Evolutionary conservation across 2,888 invertebrate species (phyloP), one percentile per base, ranked within the genome.

Genomic region (Oxytorus armatus): DNA sequence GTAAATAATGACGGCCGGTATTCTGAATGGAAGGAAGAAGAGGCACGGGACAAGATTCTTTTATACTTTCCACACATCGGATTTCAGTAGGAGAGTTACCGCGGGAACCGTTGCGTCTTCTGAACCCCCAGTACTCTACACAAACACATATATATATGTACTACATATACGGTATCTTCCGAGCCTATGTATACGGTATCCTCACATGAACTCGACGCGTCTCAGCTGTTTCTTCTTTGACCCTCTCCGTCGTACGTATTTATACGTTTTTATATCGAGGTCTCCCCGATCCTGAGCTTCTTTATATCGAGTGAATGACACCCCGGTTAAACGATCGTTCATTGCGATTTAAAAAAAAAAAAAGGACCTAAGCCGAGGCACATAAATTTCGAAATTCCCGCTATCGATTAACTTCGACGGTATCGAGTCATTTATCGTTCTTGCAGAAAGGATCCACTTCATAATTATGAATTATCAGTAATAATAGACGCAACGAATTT

Each of bases 11-110:
- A 80, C n/a, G 74, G 29, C 63, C 73, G 83, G 85, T 84, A 77
- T 83, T 81, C 84, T 86, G 87, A 89, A 90, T 87, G 73, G 72
- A 72, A 25, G 83, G 87, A 88, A 88, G 86, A 87, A 72, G 86
- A 86, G 86, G 89, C 89, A 90, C 88, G 89, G 88, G 89, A 88
- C 88, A 89, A 89, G 89, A 89, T 89, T 84, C 89, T 85, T 88
- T 88, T 86, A 81, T 85, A 23, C 25, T 18, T 23, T 16, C 0
- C 86, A 86, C 84, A 70, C 75, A 73, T 79, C 73, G 74, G 69
- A 77, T 77, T 81, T 82, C 66, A 39, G 42, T n/a, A 72, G 61
- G 78, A 53, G 53, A 70, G 39, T 76, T 51, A 63, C 36, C 49
- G 36, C 68, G 63, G 33, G 59, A 69, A 82, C 83, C 82, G 83